Percentiles rank a stretch among this genome's conserved stretches.
Evolutionary conservation across 2,888 invertebrate species (phyloP).

Genomic region (Suillia variegata): DNA sequence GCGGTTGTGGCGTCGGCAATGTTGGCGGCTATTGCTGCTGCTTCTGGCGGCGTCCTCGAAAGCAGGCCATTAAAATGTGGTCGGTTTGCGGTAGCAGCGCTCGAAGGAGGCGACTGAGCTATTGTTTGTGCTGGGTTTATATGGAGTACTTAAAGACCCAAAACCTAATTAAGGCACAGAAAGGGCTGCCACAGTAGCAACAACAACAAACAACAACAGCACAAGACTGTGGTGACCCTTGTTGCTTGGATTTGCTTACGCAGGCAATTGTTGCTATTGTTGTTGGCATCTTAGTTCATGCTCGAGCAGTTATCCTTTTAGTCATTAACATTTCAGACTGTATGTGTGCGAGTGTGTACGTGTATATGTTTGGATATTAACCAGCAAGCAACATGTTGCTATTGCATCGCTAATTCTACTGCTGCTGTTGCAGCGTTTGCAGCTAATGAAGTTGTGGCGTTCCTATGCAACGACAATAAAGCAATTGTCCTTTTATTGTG

Average conservation of each 20-base stretch:
- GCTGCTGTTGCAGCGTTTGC: not conserved
- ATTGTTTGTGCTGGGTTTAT: too few species aligned
- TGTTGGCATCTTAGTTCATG: conserved; percentile 44
- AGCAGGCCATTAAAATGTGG: not conserved
- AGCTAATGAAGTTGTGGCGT: not conserved
- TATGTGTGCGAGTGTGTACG: conserved; percentile 13
- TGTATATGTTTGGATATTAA: too few species aligned
- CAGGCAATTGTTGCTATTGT: conserved; percentile 27
- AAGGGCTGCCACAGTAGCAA: too few species aligned
- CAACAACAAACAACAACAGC: too few species aligned
- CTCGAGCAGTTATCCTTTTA: conserved; percentile 46
- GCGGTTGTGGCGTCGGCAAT: too few species aligned
- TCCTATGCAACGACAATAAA: too few species aligned
- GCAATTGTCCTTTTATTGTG: too few species aligned
- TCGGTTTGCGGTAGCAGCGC: not conserved
- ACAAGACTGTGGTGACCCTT: too few species aligned
- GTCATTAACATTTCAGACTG: conserved; percentile 26
- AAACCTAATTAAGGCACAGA: not conserved
- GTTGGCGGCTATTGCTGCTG: too few species aligned
- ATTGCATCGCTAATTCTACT: conserved; percentile 12
- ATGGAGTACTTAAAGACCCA: too few species aligned
- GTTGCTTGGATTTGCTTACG: too few species aligned
- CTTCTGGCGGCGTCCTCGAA: too few species aligned
- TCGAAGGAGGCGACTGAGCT: not conserved
- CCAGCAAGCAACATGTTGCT: conserved; percentile 19